A percentile compares a stretch with the other conserved stretches of the same genome.
Conservation (phyloP, 2,888 invertebrate genomes). For the Drosophila vallismaia region DNA sequence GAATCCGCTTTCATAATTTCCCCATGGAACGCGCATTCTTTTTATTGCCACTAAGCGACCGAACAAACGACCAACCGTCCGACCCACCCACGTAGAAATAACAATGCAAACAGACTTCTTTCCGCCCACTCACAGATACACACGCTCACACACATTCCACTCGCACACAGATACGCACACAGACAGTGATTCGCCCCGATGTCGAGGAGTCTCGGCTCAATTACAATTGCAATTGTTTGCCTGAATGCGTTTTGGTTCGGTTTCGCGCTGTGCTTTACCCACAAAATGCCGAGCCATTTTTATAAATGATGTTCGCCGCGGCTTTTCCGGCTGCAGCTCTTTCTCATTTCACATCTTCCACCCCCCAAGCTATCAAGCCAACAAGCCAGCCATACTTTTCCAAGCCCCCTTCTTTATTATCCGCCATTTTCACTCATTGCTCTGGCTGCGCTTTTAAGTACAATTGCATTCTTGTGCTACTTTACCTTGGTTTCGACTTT, state of each 20-base stretch:
- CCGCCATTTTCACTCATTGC: conserved; percentile 52
- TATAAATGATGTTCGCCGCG: conserved; percentile 69
- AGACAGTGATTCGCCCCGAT: conserved; percentile 46
- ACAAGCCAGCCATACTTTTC: not conserved
- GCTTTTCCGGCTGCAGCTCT: conserved; percentile 44
- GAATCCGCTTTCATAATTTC: conserved; percentile 81
- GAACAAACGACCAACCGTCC: conserved; percentile 30
- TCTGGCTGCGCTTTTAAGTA: conserved; percentile 45
- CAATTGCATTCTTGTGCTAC: conserved; percentile 57
- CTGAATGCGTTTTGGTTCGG: conserved; percentile 79
- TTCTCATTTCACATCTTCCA: not conserved
- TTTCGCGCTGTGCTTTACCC: conserved; percentile 56
- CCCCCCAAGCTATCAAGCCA: not conserved
- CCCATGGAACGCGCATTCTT: conserved; percentile 78
- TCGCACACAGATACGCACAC: conserved; percentile 23
- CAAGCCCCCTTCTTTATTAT: not conserved
- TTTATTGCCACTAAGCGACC: conserved; percentile 81
- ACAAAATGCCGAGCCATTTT: conserved; percentile 63
- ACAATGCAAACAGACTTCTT: conserved; percentile 70
- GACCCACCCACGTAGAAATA: conserved; percentile 67
- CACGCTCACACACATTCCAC: conserved; percentile 14
- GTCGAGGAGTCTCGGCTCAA: conserved; percentile 76
- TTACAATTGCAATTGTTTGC: conserved; percentile 80
- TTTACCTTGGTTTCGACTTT: conserved; percentile 55
- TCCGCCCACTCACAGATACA: conserved; percentile 26